Evolutionary conservation across 2,797 vertebrate genomes (phyloP).

Genomic region (Scyliorhinus canicula): DNA sequence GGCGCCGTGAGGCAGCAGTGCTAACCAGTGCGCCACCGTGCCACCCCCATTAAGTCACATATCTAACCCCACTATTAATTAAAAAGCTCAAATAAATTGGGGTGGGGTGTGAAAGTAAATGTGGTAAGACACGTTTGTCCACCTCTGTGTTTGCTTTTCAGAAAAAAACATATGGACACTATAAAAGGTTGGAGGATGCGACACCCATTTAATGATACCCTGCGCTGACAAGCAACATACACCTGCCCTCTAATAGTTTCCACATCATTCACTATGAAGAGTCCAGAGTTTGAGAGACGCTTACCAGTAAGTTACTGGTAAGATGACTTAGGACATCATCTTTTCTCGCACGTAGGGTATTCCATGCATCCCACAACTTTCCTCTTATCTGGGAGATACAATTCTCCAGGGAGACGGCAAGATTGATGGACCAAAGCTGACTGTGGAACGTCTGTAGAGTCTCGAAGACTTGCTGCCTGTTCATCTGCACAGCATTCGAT

Average conservation of each 20-base stretch:
- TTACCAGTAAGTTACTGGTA: not conserved
- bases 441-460: not conserved
- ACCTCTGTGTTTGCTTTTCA: not conserved
- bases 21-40: no score
- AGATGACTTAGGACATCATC: not conserved
- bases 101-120: not conserved
- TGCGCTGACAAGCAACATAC: not conserved
- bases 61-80: not conserved
- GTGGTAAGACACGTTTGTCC: not conserved
- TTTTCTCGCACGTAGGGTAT: not conserved
- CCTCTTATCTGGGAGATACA: not conserved
- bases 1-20: no score
- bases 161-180: not conserved
- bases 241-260: not conserved
- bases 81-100: not conserved
- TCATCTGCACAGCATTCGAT: not conserved
- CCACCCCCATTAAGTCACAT: not conserved
- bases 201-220: not conserved
- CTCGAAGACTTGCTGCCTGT: not conserved
- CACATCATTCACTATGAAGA: not conserved
- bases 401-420: not conserved
- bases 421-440: not conserved
- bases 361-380: not conserved
- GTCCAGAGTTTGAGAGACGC: not conserved
- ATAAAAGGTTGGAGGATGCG: not conserved